Conservation (phyloP, 2,113 vertebrate species). For the Xiphophorus maculatus region DNA sequence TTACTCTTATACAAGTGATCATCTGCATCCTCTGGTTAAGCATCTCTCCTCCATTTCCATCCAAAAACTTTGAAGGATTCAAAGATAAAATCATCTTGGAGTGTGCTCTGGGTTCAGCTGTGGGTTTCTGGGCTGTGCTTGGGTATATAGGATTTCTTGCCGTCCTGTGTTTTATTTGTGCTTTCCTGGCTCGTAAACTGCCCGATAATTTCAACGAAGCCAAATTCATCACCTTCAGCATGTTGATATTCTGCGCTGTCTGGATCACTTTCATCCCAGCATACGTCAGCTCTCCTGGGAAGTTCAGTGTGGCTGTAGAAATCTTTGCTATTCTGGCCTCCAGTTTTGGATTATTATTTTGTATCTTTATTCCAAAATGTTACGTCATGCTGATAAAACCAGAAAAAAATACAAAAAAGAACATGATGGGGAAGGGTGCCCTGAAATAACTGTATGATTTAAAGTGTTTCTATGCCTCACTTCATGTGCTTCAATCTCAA, state of each 20-base stretch:
- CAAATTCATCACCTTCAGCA: slow-evolving; percentile 82
- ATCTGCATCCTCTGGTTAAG: slow-evolving; percentile 74
- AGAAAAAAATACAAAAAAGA: slow-evolving; percentile 69
- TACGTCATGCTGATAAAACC: slow-evolving; percentile 77
- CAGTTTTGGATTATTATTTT: slow-evolving; percentile 74
- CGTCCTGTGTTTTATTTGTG: slow-evolving; percentile 74
- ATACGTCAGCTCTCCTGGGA: slow-evolving; percentile 81
- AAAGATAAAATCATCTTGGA: slow-evolving; percentile 70
- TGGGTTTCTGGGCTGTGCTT: slow-evolving; percentile 73
- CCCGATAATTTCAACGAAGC: slow-evolving; percentile 82
- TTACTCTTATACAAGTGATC: slow-evolving; percentile 72
- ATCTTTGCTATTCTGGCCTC: slow-evolving; percentile 82
- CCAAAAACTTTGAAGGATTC: background rate
- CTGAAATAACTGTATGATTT: no score
- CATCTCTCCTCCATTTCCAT: slow-evolving; percentile 69
- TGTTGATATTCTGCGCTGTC: slow-evolving; percentile 80
- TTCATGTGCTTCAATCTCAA: no score
- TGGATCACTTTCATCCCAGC: slow-evolving; percentile 81
- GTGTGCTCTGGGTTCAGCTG: slow-evolving; percentile 70
- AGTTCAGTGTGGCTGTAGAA: slow-evolving; percentile 80
- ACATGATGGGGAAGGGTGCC: no score
- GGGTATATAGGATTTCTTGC: slow-evolving; percentile 78
- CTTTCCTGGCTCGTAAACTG: slow-evolving; percentile 76
- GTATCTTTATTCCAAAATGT: slow-evolving; percentile 80
- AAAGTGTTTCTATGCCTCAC: no score